Conservation (phyloP, 2,888 invertebrate genomes). For the Odontocolon sp. region DNA sequence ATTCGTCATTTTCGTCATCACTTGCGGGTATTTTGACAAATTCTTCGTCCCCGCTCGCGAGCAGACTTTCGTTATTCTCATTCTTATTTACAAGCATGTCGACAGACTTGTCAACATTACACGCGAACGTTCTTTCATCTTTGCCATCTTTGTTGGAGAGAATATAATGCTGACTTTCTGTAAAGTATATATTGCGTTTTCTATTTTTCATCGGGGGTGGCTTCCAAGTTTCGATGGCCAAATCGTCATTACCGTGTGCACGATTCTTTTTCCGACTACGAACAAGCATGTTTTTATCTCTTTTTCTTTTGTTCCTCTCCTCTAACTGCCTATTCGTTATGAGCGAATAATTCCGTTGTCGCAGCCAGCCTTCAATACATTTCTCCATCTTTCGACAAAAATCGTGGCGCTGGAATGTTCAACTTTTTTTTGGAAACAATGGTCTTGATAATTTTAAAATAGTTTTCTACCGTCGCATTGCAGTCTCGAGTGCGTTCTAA, state of each 20-base stretch:
- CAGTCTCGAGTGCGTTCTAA: too few species aligned
- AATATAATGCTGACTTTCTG: not conserved
- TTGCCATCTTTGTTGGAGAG: not conserved
- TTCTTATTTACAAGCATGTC: too few species aligned
- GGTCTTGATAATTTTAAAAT: not conserved
- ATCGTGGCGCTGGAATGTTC: not conserved
- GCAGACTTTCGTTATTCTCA: not conserved
- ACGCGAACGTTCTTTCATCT: too few species aligned
- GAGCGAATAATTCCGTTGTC: not conserved
- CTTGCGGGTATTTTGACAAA: not conserved
- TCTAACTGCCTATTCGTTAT: not conserved
- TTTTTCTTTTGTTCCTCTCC: not conserved
- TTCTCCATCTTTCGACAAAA: not conserved
- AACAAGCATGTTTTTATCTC: not conserved
- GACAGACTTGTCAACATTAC: too few species aligned
- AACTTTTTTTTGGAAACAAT: not conserved
- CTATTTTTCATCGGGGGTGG: not conserved
- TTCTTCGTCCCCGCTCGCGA: not conserved
- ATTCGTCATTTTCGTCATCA: not conserved
- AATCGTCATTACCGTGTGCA: not conserved
- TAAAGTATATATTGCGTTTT: conserved; percentile 2
- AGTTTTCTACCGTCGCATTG: not conserved
- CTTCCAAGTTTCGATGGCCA: not conserved
- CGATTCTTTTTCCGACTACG: not conserved
- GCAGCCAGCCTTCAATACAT: not conserved